Evolutionary conservation across 53 echinoderm and acorn worm species (phyloP).

Genomic region (Zoroaster sp.): DNA sequence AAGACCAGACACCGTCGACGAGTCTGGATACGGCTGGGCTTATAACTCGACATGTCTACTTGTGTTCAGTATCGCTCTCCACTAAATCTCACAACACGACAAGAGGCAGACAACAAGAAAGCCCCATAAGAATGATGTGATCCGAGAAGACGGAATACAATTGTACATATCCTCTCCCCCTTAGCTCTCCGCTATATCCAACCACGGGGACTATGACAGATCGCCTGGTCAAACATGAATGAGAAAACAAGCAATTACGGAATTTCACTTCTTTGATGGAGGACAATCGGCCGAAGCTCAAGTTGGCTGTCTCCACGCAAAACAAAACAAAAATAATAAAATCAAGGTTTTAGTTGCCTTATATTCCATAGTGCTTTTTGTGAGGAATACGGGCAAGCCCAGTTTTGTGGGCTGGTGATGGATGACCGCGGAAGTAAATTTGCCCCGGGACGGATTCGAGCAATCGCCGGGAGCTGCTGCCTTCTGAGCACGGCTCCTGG

Average conservation of each 20-base stretch:
- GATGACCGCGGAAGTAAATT: conserved; percentile 42
- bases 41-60: background rate
- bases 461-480: conserved; percentile 36
- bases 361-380: background rate
- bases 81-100: background rate
- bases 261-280: conserved; percentile 36
- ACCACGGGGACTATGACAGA: conserved; percentile 32
- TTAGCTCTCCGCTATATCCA: background rate
- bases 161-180: background rate
- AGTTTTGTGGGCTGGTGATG: conserved; percentile 15
- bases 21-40: background rate
- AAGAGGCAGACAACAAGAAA: background rate
- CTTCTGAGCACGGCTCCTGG: conserved; percentile 25
- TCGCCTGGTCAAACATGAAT: conserved; percentile 33
- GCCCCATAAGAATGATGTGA: conserved; percentile 25
- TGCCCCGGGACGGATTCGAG: conserved; percentile 30
- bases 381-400: background rate
- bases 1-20: background rate
- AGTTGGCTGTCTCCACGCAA: conserved; percentile 7
- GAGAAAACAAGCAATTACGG: conserved; percentile 9
- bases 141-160: background rate
- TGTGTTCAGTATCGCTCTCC: background rate
- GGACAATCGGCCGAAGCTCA: conserved; percentile 44
- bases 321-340: background rate
- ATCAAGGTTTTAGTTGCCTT: background rate